Percentiles rank a stretch among this genome's conserved stretches.
phyloP scores from a whole-genome alignment of 1,140 invertebrate species.

The Acromyrmex heyeri region DNA sequence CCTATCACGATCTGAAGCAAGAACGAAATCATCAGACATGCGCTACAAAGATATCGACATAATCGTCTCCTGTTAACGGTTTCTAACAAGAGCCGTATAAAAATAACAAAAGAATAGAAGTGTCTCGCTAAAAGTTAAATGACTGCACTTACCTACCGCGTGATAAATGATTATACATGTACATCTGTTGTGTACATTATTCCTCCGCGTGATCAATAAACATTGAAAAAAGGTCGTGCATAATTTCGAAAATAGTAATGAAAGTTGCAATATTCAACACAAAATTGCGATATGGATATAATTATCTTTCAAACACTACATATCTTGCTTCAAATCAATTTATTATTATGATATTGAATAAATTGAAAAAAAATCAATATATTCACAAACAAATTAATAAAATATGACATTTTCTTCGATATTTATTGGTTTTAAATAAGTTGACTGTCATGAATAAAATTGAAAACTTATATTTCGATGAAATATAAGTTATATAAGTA shows the following conservation, averaged over 20 bases:
- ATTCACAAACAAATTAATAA: no score
- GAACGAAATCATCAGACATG: conserved; percentile 9
- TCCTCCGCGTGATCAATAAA: conserved; percentile 29
- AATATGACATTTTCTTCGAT: no score
- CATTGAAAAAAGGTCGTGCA: not conserved
- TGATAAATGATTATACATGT: conserved; percentile 47
- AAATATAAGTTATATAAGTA: no score
- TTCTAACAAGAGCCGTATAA: conserved; percentile 25
- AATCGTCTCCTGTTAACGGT: conserved; percentile 49
- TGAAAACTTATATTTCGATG: no score
- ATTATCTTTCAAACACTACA: conserved; percentile 15
- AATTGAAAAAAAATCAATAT: no score
- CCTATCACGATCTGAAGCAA: conserved; percentile 19
- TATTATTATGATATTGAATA: conserved; percentile 2
- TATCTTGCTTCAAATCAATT: not conserved
- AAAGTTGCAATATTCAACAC: not conserved
- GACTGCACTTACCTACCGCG: not conserved
- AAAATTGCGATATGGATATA: conserved; percentile 19
- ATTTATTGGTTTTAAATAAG: no score
- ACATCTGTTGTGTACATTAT: not conserved
- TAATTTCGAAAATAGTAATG: conserved; percentile 26
- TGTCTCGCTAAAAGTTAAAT: conserved; percentile 31
- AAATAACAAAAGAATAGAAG: conserved; percentile 24
- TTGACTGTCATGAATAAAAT: no score
- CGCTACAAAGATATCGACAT: conserved; percentile 41